Conservation (phyloP, 2,797 vertebrate genomes). For the Orientallactaga sibirica region DNA sequence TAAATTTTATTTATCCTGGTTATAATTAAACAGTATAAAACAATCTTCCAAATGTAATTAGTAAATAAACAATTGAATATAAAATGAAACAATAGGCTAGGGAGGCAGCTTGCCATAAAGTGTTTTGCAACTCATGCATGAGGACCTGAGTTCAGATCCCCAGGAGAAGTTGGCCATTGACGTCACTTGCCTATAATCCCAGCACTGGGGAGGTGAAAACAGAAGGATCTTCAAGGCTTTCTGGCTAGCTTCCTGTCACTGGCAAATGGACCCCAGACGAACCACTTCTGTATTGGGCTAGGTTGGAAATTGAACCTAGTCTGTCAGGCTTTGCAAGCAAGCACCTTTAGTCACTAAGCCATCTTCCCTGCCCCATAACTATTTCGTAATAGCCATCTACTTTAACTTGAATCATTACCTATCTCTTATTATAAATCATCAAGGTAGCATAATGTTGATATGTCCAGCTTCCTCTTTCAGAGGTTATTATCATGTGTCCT, state of each 20-base stretch:
- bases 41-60: conserved; percentile 31
- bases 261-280: too few relatives aligned
- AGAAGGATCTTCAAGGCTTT: not conserved
- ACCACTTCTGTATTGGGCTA: too few relatives aligned
- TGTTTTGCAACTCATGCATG: too few relatives aligned
- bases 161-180: not conserved
- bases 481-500: not conserved
- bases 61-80: conserved; percentile 43
- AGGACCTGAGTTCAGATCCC: too few relatives aligned
- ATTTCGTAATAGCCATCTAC: not conserved
- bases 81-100: not conserved
- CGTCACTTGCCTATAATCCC: not conserved
- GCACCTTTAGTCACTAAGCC: too few relatives aligned
- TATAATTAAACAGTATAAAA: conserved; percentile 48
- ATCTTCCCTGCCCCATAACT: too few relatives aligned
- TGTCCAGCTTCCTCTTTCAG: not conserved
- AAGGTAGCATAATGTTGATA: not conserved
- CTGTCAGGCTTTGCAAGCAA: too few relatives aligned
- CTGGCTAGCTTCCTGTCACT: too few relatives aligned
- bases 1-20: not conserved
- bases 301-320: too few relatives aligned
- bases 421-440: not conserved
- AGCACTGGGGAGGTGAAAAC: not conserved
- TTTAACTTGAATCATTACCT: not conserved
- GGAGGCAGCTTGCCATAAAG: too few relatives aligned